These are phyloP conservation scores for Mythimna loreyi DNA, from an alignment of 2,888 invertebrate species.

Conservation along the genomic window DNA sequence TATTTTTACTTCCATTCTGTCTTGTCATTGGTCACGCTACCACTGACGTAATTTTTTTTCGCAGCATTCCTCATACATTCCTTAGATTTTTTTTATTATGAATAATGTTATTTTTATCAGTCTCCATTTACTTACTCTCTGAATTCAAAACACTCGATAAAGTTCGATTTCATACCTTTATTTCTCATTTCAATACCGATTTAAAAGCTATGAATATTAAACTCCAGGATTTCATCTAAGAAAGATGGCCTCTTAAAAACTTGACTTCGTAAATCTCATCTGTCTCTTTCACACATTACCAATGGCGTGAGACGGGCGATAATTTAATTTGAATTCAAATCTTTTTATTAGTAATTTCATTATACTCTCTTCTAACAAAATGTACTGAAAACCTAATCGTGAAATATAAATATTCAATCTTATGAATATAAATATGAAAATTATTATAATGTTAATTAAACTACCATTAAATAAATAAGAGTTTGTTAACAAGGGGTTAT, in stretches of 20 bases:
- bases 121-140: too few relatives aligned
- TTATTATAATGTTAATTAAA: background rate
- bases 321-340: slow-evolving; percentile 1
- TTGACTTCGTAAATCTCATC: slow-evolving; percentile 35
- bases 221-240: slow-evolving; percentile 18
- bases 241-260: slow-evolving; percentile 28
- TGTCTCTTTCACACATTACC: slow-evolving; percentile 23
- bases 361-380: background rate
- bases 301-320: background rate
- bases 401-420: background rate
- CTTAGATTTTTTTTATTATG: too few relatives aligned
- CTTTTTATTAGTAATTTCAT: background rate
- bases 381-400: background rate
- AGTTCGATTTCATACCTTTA: background rate
- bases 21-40: too few relatives aligned
- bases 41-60: too few relatives aligned
- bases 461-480: too few relatives aligned
- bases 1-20: too few relatives aligned
- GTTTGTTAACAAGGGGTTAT: too few relatives aligned
- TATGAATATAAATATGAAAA: background rate
- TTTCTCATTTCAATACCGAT: slow-evolving; percentile 14
- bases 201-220: slow-evolving; percentile 19
- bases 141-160: background rate
- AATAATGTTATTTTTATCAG: too few relatives aligned
- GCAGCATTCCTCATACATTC: too few relatives aligned